Evolutionary conservation across 1,140 invertebrate genomes (phyloP), one percentile per base, ranked within the genome.

Genomic region (Micrasema longulum): DNA sequence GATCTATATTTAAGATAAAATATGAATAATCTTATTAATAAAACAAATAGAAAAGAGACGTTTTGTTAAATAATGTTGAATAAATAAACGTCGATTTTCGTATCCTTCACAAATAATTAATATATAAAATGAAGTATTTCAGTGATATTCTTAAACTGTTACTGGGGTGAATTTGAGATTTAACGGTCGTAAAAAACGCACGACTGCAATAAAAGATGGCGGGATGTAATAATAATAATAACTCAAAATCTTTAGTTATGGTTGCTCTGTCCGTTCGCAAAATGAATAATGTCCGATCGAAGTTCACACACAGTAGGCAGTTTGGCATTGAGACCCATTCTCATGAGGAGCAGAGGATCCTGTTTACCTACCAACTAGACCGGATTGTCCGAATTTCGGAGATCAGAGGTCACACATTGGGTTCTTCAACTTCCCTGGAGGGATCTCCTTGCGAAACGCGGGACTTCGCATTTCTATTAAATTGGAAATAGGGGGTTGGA

Each of bases 251-350:
- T 68, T 73, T 73, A 36, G 35, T 50, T 16, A 65, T 57, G 66
- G 45, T 47, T 62, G 69, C 4, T 67, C 65, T 22, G 20, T 65
- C 72, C 47, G 38, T 74, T 74, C 72, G 72, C 72, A 74, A 74
- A 67, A 74, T 74, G 72, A 74, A 53, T 74, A 66, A 74, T 74
- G 68, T 68, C 64, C 63, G 57, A 71, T 67, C 36, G 63, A 41
- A 71, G 69, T 74, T 74, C 72, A 74, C 72, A 74, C 72, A 60
- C 68, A 60, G 47, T 16, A 45, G 57, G 63, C 45, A 52, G 63
- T 50, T 52, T 36, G 45, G 14, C 55, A 11, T 60, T 16, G 55
- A 20, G 18, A 67, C 38, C 57, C 47, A 73, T 73, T 69, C 71
- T 55, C 71, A 73, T 69, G 70, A 45, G 18, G 65, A 68, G 41